phyloP scores from a whole-genome alignment of 2,888 invertebrate species.

The Xylota sylvarum region DNA sequence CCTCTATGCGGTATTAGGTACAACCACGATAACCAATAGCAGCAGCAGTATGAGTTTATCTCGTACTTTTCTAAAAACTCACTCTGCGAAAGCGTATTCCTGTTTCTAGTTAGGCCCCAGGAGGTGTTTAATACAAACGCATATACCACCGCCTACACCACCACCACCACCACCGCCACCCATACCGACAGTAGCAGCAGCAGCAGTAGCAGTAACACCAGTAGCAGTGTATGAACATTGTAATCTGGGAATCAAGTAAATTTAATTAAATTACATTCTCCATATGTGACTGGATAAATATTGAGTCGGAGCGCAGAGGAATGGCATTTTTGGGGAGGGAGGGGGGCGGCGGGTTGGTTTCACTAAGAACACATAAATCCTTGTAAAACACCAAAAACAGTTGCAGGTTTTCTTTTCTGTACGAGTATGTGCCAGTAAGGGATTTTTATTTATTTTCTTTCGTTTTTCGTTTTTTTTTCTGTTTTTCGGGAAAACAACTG shows the following conservation, averaged over 20 bases:
- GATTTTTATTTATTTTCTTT: conserved; percentile 27
- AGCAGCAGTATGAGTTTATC: background rate
- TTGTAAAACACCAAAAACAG: conserved; percentile 52
- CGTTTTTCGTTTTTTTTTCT: conserved; percentile 12
- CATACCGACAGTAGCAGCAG: too few relatives aligned
- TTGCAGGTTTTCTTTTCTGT: conserved; percentile 50
- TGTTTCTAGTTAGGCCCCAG: conserved; percentile 28
- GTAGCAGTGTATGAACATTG: conserved; percentile 4
- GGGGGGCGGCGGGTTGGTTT: too few relatives aligned
- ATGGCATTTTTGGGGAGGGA: background rate
- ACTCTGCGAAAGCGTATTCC: conserved; percentile 24
- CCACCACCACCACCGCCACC: too few relatives aligned
- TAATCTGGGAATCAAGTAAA: conserved; percentile 59
- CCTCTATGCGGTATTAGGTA: conserved; percentile 16
- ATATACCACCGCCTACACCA: background rate
- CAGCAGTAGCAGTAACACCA: background rate
- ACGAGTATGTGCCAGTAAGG: conserved; percentile 7
- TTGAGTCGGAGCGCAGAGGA: conserved; percentile 5
- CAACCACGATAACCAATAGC: background rate
- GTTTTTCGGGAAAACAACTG: background rate
- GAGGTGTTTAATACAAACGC: conserved; percentile 38
- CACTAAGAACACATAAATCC: conserved; percentile 54
- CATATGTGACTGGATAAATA: conserved; percentile 61
- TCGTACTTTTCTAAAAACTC: conserved; percentile 26
- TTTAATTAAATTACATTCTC: conserved; percentile 67